Percentiles rank a stretch among this genome's conserved stretches.
Evolutionary conservation across 1,140 invertebrate genomes (phyloP).

Genomic region (Euura saliciscinereae): DNA sequence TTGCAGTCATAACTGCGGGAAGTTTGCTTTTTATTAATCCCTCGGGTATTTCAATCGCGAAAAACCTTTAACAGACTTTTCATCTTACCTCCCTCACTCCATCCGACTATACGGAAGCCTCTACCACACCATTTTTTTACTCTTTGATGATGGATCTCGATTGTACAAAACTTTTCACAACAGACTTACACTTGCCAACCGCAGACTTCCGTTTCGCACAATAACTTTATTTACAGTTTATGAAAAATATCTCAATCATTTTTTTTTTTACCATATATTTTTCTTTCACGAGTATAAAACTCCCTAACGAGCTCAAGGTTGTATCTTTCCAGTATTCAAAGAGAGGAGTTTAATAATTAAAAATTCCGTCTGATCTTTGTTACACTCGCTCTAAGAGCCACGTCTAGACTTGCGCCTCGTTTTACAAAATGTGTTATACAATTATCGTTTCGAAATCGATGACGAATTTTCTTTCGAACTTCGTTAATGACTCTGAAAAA

Average conservation of each 20-base stretch:
- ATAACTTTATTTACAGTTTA: no score
- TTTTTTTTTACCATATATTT: neutral
- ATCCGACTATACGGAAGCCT: neutral
- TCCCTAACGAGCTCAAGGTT: neutral
- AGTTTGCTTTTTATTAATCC: no score
- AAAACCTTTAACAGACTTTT: neutral
- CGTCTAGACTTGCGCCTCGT: no score
- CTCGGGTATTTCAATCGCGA: no score
- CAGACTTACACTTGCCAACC: neutral
- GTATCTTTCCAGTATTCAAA: neutral
- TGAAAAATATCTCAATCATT: constrained; percentile 1
- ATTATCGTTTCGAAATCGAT: no score
- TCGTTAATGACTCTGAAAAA: no score
- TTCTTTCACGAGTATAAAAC: neutral
- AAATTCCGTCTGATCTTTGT: neutral
- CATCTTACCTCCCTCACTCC: neutral
- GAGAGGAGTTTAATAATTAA: neutral
- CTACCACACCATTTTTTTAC: neutral
- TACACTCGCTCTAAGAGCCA: no score
- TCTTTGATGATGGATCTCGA: neutral
- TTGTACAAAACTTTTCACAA: neutral
- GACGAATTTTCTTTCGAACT: no score
- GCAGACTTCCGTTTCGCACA: no score
- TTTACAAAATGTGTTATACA: no score
- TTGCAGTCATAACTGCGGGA: no score